A percentile compares a stretch with the other conserved stretches of the same genome.
Conservation (phyloP, 2,797 vertebrate species). For the Zenarchopterus dispar region DNA sequence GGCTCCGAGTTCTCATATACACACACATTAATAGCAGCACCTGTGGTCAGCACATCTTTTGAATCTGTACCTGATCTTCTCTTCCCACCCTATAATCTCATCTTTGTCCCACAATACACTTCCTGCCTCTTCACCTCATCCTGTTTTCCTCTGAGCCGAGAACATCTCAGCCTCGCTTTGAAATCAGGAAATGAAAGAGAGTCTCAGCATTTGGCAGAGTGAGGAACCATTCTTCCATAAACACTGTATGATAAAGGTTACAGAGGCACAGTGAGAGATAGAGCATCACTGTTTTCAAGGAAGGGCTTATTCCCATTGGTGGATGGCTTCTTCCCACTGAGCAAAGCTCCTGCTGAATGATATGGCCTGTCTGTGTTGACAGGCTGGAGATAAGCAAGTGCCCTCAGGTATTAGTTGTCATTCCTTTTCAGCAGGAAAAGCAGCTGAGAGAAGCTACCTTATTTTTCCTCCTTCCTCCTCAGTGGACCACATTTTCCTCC, state of each 20-base stretch:
- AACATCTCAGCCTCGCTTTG: slow-evolving; percentile 76
- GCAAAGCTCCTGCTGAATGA: slow-evolving; percentile 86
- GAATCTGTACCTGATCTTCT: slow-evolving; percentile 68
- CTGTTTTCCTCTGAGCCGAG: slow-evolving; percentile 73
- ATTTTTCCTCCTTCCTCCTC: slow-evolving; percentile 56
- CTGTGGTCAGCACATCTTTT: slow-evolving; percentile 73
- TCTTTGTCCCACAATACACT: slow-evolving; percentile 70
- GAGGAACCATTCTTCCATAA: slow-evolving; percentile 73
- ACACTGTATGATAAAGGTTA: slow-evolving; percentile 75
- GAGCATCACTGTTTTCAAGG: slow-evolving; percentile 66
- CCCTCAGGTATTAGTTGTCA: slow-evolving; percentile 92
- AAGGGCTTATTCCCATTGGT: slow-evolving; percentile 77
- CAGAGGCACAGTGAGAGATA: slow-evolving; percentile 71
- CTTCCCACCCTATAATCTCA: slow-evolving; percentile 67
- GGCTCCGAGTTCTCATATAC: slow-evolving; percentile 21
- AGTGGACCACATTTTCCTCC: slow-evolving; percentile 83
- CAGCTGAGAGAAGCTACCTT: slow-evolving; percentile 74
- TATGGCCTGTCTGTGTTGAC: slow-evolving; percentile 89
- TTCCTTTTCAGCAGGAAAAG: slow-evolving; percentile 83
- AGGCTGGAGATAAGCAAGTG: slow-evolving; percentile 90
- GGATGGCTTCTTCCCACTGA: slow-evolving; percentile 72
- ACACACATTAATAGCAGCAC: slow-evolving; percentile 43
- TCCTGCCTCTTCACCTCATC: slow-evolving; percentile 75
- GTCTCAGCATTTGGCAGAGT: slow-evolving; percentile 61
- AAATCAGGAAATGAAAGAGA: slow-evolving; percentile 80